These are phyloP conservation scores for Amaurobius ferox DNA, from an alignment of 2,888 invertebrate genomes.

Conservation along the genomic window DNA sequence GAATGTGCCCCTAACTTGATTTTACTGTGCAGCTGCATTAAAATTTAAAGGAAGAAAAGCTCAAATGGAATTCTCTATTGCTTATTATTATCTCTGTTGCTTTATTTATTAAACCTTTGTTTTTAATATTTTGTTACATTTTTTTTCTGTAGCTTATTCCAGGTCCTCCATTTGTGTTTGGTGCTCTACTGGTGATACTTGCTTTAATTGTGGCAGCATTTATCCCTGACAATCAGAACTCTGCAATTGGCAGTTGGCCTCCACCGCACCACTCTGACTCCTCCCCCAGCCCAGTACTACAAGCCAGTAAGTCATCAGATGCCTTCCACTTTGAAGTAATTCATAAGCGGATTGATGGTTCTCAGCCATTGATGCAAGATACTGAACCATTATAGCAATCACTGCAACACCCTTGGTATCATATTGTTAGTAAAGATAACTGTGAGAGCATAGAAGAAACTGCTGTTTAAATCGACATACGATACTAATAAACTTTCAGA, in stretches of 20 bases:
- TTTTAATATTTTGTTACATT: too few species aligned
- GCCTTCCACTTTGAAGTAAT: slow-evolving; percentile 70
- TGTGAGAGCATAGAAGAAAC: slow-evolving; percentile 55
- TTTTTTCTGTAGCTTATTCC: slow-evolving; percentile 85
- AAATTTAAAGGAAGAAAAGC: too few species aligned
- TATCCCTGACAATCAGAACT: slow-evolving; percentile 77
- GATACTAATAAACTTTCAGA: background rate
- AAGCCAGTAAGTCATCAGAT: slow-evolving; percentile 46
- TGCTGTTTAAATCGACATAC: slow-evolving; percentile 36
- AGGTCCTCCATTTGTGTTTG: slow-evolving; percentile 98
- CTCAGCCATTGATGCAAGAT: slow-evolving; percentile 72
- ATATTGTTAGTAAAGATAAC: slow-evolving; percentile 21
- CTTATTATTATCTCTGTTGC: too few species aligned
- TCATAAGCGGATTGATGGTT: slow-evolving; percentile 66
- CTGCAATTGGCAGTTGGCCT: slow-evolving; percentile 10
- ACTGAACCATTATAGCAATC: slow-evolving; percentile 73
- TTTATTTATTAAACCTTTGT: too few species aligned
- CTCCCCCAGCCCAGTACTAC: slow-evolving; percentile 44
- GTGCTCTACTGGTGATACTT: slow-evolving; percentile 95
- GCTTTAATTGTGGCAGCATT: slow-evolving; percentile 88
- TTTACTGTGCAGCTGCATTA: too few species aligned
- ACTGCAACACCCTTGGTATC: slow-evolving; percentile 59
- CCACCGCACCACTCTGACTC: slow-evolving; percentile 56
- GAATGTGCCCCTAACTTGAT: too few species aligned
- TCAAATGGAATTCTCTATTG: too few species aligned